Conservation (phyloP, 2,888 invertebrate species). For the Cylindroiulus punctatus region DNA sequence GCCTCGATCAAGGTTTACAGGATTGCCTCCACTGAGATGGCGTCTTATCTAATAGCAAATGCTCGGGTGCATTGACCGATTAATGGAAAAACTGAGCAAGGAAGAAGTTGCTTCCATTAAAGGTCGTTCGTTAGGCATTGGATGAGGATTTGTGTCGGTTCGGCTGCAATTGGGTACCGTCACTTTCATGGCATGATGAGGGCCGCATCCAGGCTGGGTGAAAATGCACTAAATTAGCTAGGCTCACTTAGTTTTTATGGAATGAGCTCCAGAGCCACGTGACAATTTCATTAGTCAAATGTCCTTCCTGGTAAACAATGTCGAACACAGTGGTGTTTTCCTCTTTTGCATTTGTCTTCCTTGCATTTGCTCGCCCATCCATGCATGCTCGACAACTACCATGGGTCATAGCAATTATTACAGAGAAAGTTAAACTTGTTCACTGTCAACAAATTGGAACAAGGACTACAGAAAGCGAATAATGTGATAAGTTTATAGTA, state of each 20-base stretch:
- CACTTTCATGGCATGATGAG: not conserved
- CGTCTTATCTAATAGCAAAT: not conserved
- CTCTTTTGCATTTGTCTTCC: slow-evolving; percentile 1
- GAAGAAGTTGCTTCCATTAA: not conserved
- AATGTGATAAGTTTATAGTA: too few species aligned
- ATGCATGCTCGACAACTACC: too few species aligned
- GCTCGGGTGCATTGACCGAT: slow-evolving; percentile 9
- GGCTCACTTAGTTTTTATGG: not conserved
- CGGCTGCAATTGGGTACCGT: not conserved
- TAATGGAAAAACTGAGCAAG: slow-evolving; percentile 19
- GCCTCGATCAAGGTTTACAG: slow-evolving; percentile 20
- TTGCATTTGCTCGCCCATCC: not conserved
- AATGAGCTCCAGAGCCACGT: not conserved
- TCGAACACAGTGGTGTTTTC: not conserved
- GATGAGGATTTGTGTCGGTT: not conserved
- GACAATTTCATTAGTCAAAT: slow-evolving; percentile 21
- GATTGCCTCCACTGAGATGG: not conserved
- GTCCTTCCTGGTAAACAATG: not conserved
- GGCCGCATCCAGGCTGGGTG: not conserved
- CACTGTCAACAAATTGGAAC: not conserved
- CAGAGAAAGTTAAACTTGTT: not conserved
- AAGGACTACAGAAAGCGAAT: too few species aligned
- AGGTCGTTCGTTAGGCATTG: not conserved
- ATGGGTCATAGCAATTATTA: too few species aligned
- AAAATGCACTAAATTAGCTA: slow-evolving; percentile 12